Conservation (phyloP, 2,888 invertebrate species). For the Marronus borbonicus region DNA sequence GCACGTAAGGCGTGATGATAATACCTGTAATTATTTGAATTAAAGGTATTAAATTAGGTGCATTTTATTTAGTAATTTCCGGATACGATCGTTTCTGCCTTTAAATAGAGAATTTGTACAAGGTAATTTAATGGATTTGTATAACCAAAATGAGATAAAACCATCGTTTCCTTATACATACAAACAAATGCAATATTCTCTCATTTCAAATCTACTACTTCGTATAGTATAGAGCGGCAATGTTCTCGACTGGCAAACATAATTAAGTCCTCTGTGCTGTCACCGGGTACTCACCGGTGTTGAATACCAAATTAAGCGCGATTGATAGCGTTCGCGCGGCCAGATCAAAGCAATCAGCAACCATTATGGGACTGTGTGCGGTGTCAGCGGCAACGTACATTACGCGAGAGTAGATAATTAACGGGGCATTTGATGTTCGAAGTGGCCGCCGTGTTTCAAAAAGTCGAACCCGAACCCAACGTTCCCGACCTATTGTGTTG, state of each 20-base stretch:
- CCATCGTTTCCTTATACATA: neutral
- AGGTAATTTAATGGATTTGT: neutral
- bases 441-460: constrained; percentile 45
- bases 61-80: too few species aligned
- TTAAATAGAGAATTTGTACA: too few species aligned
- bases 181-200: neutral
- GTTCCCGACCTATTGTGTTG: constrained; percentile 46
- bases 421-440: constrained; percentile 51
- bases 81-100: too few species aligned
- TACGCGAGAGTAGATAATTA: constrained; percentile 59
- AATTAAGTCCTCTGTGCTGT: constrained; percentile 61
- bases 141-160: neutral
- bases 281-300: constrained; percentile 57
- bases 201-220: constrained; percentile 2
- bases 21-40: too few species aligned
- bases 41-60: too few species aligned
- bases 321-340: constrained; percentile 64
- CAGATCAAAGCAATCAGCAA: constrained; percentile 67
- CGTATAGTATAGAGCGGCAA: constrained; percentile 16
- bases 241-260: constrained; percentile 50
- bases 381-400: constrained; percentile 49
- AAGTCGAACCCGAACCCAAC: constrained; percentile 35
- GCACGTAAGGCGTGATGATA: too few species aligned
- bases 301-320: constrained; percentile 65
- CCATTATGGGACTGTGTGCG: constrained; percentile 61